These are phyloP conservation scores for Drosophila virilis DNA, from an alignment of 1,140 invertebrate species.

Conservation along the genomic window DNA sequence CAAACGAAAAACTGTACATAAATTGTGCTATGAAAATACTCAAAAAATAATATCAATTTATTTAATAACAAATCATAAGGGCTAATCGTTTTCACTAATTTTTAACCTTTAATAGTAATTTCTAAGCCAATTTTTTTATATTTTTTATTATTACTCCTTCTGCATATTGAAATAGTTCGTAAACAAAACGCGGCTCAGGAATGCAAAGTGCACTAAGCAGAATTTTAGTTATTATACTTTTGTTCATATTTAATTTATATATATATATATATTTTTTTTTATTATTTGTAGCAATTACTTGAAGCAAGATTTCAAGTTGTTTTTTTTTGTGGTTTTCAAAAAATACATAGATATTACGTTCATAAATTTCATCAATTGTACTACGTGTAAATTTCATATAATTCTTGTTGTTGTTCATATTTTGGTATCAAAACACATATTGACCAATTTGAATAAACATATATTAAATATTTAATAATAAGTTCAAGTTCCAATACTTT, in stretches of 20 bases:
- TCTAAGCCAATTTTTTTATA: conserved; percentile 30
- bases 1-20: conserved; percentile 78
- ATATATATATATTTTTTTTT: conserved; percentile 33
- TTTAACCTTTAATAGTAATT: conserved; percentile 13
- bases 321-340: conserved; percentile 23
- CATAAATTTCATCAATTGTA: conserved; percentile 75
- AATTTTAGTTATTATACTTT: conserved; percentile 33
- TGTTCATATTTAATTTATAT: conserved; percentile 15
- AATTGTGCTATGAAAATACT: conserved; percentile 84
- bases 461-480: conserved; percentile 72
- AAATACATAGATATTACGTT: conserved; percentile 53
- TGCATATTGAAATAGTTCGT: conserved; percentile 35
- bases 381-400: conserved; percentile 81
- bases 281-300: conserved; percentile 46
- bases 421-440: conserved; percentile 78
- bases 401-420: conserved; percentile 36
- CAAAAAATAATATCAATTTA: conserved; percentile 72
- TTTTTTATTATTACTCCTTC: conserved; percentile 30
- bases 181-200: conserved; percentile 58
- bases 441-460: conserved; percentile 76
- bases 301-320: conserved; percentile 54
- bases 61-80: conserved; percentile 16
- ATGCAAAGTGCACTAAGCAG: conserved; percentile 62
- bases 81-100: conserved; percentile 24
- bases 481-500: conserved; percentile 81